Percentiles rank a stretch among this genome's conserved stretches.
Evolutionary conservation across 2,113 vertebrate genomes (phyloP).

Genomic region (Quiscalus mexicanus): DNA sequence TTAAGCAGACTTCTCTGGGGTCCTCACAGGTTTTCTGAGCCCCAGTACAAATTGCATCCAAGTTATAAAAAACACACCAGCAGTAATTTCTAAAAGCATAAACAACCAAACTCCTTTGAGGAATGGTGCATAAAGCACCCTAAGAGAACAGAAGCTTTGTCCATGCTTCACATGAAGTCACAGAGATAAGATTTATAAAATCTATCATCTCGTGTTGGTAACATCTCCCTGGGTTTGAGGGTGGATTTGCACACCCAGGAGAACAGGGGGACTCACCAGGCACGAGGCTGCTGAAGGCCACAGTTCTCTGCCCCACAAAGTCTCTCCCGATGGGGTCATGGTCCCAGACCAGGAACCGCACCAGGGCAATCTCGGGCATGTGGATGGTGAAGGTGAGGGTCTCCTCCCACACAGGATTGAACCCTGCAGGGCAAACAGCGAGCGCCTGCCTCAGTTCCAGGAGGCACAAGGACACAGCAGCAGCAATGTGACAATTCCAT

Average conservation of each 20-base stretch:
- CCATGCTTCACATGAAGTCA: not conserved
- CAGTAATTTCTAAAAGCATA: not conserved
- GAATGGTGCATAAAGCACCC: not conserved
- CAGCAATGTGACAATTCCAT: not conserved
- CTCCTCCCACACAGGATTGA: slow-evolving; percentile 99
- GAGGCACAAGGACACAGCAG: not conserved
- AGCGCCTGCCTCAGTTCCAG: not conserved
- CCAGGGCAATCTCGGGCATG: slow-evolving; percentile 93
- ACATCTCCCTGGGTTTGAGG: not conserved
- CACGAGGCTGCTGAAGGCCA: slow-evolving; percentile 94
- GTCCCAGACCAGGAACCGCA: slow-evolving; percentile 97
- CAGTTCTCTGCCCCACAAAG: slow-evolving; percentile 95
- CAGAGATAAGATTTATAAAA: not conserved
- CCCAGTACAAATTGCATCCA: not conserved
- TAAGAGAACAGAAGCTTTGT: not conserved
- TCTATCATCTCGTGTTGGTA: not conserved
- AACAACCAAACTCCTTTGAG: not conserved
- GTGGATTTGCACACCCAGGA: not conserved
- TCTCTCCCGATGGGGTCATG: slow-evolving; percentile 96
- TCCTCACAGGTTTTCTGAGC: not conserved
- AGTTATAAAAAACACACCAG: not conserved
- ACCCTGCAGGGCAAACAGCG: slow-evolving; percentile 76
- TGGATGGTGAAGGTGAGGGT: slow-evolving; percentile 94
- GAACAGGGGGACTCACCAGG: slow-evolving; percentile 80
- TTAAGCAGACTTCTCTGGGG: not conserved